A percentile compares a stretch with the other conserved stretches of the same genome.
Conservation (phyloP, 64 coral and sea anemone species). For the Exaiptasia diaphana region DNA sequence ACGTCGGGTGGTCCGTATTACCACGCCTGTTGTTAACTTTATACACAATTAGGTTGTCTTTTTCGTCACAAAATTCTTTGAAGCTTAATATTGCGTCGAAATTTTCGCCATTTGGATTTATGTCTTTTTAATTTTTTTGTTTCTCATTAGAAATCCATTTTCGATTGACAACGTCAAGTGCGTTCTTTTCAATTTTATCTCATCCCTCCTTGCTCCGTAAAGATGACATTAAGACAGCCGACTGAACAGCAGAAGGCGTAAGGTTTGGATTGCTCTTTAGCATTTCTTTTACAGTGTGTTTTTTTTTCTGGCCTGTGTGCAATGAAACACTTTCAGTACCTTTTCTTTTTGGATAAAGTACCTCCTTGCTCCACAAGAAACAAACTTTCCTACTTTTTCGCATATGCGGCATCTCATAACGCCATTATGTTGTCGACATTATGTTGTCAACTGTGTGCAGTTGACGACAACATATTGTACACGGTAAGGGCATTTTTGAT, state of each 20-base stretch:
- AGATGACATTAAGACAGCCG: background rate
- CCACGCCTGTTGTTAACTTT: constrained; percentile 43
- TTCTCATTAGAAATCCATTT: constrained; percentile 44
- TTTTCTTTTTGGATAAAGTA: background rate
- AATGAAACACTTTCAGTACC: constrained; percentile 9
- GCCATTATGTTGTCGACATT: background rate
- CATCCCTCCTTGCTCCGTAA: background rate
- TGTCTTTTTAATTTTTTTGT: background rate
- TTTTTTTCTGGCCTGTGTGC: background rate
- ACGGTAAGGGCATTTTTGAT: constrained; percentile 1
- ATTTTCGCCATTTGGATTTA: constrained; percentile 13
- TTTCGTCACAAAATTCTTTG: constrained; percentile 50
- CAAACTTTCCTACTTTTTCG: background rate
- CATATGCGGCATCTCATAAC: background rate
- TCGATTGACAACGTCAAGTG: background rate
- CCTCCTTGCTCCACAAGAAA: background rate
- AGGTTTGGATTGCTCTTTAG: constrained; percentile 3
- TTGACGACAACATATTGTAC: constrained; percentile 18
- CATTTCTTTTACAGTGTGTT: constrained; percentile 12
- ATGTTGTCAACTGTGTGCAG: background rate
- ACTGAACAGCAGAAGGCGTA: constrained; percentile 23
- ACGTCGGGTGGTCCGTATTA: constrained; percentile 39
- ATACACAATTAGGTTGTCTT: constrained; percentile 3
- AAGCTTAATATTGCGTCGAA: constrained; percentile 36
- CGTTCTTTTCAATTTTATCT: background rate